These are phyloP conservation scores for Pygocentrus nattereri DNA, from an alignment of 2,797 vertebrate species.

Conservation along the genomic window DNA sequence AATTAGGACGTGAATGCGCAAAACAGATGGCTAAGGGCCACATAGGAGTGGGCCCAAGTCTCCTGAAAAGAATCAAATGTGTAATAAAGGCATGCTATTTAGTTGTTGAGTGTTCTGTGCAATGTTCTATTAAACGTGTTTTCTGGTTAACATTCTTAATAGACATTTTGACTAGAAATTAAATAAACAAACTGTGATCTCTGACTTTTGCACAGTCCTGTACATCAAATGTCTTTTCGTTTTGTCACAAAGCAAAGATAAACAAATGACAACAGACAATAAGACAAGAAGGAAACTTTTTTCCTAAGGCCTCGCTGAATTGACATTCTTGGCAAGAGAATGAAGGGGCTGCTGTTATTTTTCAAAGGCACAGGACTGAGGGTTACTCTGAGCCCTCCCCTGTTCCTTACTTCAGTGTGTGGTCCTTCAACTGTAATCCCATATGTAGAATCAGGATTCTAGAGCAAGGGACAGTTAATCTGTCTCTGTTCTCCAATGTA, in stretches of 20 bases:
- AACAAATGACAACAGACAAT: neutral
- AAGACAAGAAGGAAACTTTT: neutral
- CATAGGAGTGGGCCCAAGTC: too few species aligned
- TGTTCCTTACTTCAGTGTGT: neutral
- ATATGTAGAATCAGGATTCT: neutral
- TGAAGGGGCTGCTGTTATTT: slow-evolving; percentile 10
- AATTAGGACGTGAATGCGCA: too few species aligned
- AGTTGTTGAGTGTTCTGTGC: too few species aligned
- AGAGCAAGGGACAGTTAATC: neutral
- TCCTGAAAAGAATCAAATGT: too few species aligned
- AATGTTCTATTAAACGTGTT: too few species aligned
- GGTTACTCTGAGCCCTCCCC: neutral
- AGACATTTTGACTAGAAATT: too few species aligned
- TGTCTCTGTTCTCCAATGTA: neutral
- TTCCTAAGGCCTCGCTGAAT: neutral
- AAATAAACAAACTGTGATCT: too few species aligned
- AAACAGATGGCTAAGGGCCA: too few species aligned
- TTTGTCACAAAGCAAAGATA: neutral
- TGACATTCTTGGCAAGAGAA: slow-evolving; percentile 5
- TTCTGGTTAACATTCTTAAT: too few species aligned
- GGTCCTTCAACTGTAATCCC: slow-evolving; percentile 26
- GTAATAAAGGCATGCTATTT: too few species aligned
- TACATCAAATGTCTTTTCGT: neutral
- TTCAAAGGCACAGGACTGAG: neutral
- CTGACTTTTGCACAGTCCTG: too few species aligned